Conservation (phyloP, 2,113 vertebrate species). For the Gymnarchus niloticus region DNA sequence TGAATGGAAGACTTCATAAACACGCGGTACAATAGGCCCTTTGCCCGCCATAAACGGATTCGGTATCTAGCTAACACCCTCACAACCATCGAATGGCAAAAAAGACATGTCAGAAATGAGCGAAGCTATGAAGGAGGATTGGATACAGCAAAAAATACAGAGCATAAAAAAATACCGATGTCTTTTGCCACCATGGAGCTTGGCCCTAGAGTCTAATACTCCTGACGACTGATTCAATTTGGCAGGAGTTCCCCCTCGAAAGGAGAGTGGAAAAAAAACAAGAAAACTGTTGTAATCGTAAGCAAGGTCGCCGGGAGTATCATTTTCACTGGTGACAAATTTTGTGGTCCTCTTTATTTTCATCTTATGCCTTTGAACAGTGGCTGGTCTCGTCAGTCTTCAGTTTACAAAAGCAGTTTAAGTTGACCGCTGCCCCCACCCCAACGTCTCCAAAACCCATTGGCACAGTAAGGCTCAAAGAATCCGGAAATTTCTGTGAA, state of each 20-base stretch:
- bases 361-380: conserved; percentile 12
- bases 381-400: neutral
- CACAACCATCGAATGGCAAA: neutral
- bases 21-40: neutral
- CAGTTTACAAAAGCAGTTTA: neutral
- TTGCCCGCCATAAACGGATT: neutral
- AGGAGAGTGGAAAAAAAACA: neutral
- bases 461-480: neutral
- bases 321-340: neutral
- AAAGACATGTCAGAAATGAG: neutral
- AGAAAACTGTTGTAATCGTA: neutral
- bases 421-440: neutral
- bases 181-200: neutral
- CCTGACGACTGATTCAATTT: conserved; percentile 8
- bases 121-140: neutral
- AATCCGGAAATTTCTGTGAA: neutral
- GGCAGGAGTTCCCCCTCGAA: conserved; percentile 2
- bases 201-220: neutral
- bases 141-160: neutral
- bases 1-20: neutral
- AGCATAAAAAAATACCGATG: neutral
- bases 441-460: neutral
- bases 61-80: neutral
- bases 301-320: neutral
- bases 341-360: neutral